These are phyloP conservation scores for Sphenodon punctatus DNA, from an alignment of 2,797 vertebrate genomes.

Conservation along the genomic window DNA sequence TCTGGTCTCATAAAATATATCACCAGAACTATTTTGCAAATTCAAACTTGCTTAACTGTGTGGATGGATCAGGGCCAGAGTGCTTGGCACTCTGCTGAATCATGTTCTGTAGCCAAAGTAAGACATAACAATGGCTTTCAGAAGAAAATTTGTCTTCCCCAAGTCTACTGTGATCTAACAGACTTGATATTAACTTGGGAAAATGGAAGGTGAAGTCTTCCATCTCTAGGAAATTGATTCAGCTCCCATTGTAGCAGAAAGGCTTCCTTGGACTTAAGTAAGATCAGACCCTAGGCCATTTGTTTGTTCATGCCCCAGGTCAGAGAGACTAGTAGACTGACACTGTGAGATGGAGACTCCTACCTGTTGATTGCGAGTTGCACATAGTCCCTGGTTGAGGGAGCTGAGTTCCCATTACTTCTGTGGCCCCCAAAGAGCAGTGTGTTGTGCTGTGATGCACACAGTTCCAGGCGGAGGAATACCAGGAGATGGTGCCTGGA, in stretches of 20 bases:
- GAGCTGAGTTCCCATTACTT: no score
- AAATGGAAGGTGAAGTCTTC: not conserved
- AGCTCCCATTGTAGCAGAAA: not conserved
- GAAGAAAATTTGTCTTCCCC: not conserved
- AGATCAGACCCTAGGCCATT: not conserved
- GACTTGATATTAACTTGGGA: not conserved
- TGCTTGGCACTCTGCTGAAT: not conserved
- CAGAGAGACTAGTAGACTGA: not conserved
- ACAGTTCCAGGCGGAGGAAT: accelerated
- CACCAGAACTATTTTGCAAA: no score
- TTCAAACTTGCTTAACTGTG: conserved; percentile 14
- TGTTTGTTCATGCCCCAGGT: not conserved
- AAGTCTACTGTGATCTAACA: not conserved
- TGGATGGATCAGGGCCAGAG: conserved; percentile 11
- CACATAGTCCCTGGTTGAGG: not conserved
- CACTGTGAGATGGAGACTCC: not conserved
- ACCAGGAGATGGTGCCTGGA: not conserved
- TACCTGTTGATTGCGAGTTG: accelerated
- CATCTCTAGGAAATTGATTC: not conserved
- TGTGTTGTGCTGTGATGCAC: not conserved
- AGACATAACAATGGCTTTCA: not conserved
- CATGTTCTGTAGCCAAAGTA: conserved; percentile 1
- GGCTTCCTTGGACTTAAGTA: not conserved
- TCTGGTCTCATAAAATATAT: no score
- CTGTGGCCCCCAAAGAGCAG: no score